Evolutionary conservation across 2,113 vertebrate species (phyloP).

Genomic region (Corythaeola cristata): DNA sequence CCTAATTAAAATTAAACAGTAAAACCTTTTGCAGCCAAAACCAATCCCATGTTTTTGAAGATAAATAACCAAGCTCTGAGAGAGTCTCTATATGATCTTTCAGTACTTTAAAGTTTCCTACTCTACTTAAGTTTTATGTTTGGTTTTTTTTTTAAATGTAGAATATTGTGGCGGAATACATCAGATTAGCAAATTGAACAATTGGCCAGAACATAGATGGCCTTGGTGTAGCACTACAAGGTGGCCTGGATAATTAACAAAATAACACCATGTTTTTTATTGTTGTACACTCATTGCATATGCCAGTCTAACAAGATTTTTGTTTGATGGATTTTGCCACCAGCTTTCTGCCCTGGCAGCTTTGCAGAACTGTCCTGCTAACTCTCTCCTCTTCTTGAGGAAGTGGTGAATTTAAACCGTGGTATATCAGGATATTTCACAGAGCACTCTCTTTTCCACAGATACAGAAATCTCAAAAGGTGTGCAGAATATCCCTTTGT

Average conservation of each 20-base stretch:
- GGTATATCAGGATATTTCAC: background rate
- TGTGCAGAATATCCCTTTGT: background rate
- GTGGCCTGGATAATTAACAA: background rate
- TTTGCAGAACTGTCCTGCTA: background rate
- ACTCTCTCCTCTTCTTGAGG: background rate
- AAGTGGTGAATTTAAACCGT: background rate
- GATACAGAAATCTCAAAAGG: background rate
- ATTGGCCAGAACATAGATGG: background rate
- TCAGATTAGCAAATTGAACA: background rate
- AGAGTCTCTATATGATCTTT: background rate
- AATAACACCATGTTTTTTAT: background rate
- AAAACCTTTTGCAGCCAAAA: background rate
- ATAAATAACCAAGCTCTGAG: background rate
- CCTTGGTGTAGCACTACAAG: background rate
- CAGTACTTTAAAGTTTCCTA: background rate
- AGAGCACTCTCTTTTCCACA: background rate
- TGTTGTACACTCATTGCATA: fast-evolving
- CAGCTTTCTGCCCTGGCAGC: background rate
- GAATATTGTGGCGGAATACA: background rate
- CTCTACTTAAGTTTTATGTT: background rate
- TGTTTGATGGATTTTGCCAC: background rate
- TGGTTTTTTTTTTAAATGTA: background rate
- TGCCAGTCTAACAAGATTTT: background rate
- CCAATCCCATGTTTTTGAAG: background rate
- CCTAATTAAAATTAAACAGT: background rate